Evolutionary conservation across 2,113 vertebrate genomes (phyloP).

Genomic region (Struthidea cinerea): DNA sequence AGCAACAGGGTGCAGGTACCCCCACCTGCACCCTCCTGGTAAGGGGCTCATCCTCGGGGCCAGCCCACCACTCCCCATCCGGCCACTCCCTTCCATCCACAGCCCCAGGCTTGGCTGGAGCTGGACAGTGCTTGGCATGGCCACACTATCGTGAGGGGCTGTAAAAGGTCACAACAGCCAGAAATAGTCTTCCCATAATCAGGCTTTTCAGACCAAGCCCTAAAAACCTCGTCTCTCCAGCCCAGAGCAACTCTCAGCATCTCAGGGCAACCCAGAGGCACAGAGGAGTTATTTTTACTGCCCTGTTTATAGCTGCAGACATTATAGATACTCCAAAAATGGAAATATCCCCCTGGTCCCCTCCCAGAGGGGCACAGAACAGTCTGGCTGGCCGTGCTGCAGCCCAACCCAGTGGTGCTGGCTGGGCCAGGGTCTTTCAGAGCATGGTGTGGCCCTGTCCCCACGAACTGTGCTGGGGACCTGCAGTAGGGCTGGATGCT

Average conservation of each 20-base stretch:
- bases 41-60: neutral
- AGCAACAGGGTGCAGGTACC: neutral
- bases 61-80: neutral
- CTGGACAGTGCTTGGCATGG: neutral
- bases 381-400: neutral
- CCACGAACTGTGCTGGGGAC: neutral
- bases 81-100: fast-evolving
- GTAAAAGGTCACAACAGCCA: neutral
- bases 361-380: neutral
- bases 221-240: neutral
- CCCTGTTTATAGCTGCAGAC: conserved; percentile 58
- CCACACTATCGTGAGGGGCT: neutral
- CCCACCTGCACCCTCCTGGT: neutral
- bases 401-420: neutral
- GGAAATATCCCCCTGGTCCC: neutral
- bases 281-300: conserved; percentile 42
- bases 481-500: neutral
- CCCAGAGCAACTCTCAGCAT: neutral
- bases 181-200: conserved; percentile 9
- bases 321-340: conserved; percentile 35
- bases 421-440: neutral
- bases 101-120: neutral
- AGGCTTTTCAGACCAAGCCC: neutral
- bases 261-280: neutral
- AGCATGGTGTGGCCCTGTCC: neutral